A percentile compares a stretch with the other conserved stretches of the same genome.
phyloP scores from a whole-genome alignment of 2,888 invertebrate genomes.

The Netelia inedita region DNA sequence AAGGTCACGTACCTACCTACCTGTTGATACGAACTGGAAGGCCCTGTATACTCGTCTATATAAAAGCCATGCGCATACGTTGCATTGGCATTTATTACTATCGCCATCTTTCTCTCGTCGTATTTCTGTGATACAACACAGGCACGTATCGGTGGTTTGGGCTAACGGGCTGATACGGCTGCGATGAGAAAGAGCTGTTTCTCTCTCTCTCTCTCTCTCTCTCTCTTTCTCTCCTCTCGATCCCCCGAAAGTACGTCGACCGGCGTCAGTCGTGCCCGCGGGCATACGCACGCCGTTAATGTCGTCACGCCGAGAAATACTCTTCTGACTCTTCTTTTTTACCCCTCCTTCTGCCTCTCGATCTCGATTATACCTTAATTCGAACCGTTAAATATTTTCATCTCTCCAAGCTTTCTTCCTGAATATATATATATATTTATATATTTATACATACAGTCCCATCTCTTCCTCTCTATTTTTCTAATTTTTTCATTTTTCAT shows the following conservation, averaged over 20 bases:
- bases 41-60: background rate
- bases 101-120: constrained; percentile 30
- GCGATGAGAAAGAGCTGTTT: background rate
- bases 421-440: too few relatives aligned
- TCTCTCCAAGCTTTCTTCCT: background rate
- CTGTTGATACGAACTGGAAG: too few relatives aligned
- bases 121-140: background rate
- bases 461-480: too few relatives aligned
- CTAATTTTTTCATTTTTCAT: too few relatives aligned
- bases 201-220: background rate
- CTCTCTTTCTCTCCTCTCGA: background rate
- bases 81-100: constrained; percentile 48
- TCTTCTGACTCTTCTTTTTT: constrained; percentile 14
- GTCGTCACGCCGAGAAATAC: constrained; percentile 22
- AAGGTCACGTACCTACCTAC: too few relatives aligned
- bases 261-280: constrained; percentile 43
- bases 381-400: constrained; percentile 24
- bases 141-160: constrained; percentile 1
- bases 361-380: constrained; percentile 27
- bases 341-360: background rate
- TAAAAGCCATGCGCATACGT: constrained; percentile 11
- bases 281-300: constrained; percentile 39
- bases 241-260: constrained; percentile 46
- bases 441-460: too few relatives aligned
- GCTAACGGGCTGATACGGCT: constrained; percentile 40